Evolutionary conservation across 1,140 invertebrate species (phyloP).

Genomic region (Ladona fulva): DNA sequence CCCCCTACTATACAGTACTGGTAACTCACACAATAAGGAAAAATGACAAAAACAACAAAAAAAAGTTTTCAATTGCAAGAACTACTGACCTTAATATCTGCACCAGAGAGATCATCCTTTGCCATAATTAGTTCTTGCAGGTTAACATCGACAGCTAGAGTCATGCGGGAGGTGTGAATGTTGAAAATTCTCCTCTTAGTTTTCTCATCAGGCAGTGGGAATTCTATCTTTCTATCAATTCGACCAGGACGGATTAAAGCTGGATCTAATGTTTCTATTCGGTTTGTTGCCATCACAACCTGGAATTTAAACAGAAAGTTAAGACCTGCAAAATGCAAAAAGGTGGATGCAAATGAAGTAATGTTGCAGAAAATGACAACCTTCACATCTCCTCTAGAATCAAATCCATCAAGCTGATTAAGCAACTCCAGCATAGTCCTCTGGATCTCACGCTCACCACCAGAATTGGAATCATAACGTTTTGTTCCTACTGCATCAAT

Average conservation of each 20-base stretch:
- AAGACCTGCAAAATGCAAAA: not conserved
- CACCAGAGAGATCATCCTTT: slow-evolving; percentile 98
- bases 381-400: slow-evolving; percentile 92
- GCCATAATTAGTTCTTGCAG: slow-evolving; percentile 97
- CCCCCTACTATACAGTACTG: no score
- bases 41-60: not conserved
- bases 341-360: slow-evolving; percentile 14
- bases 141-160: slow-evolving; percentile 93
- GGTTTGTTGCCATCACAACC: slow-evolving; percentile 99
- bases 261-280: slow-evolving; percentile 98
- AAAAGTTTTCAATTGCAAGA: not conserved
- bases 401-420: slow-evolving; percentile 98
- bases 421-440: slow-evolving; percentile 98
- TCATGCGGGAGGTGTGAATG: slow-evolving; percentile 98
- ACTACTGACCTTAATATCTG: slow-evolving; percentile 58
- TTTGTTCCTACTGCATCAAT: slow-evolving; percentile 99
- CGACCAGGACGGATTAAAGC: slow-evolving; percentile 96
- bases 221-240: slow-evolving; percentile 99
- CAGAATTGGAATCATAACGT: slow-evolving; percentile 98
- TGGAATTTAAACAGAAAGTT: slow-evolving; percentile 34
- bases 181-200: slow-evolving; percentile 97
- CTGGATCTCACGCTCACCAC: slow-evolving; percentile 98
- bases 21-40: not conserved
- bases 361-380: slow-evolving; percentile 37
- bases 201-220: slow-evolving; percentile 98